These are phyloP conservation scores for Anableps anableps DNA, from an alignment of 2,797 vertebrate genomes.

Conservation along the genomic window DNA sequence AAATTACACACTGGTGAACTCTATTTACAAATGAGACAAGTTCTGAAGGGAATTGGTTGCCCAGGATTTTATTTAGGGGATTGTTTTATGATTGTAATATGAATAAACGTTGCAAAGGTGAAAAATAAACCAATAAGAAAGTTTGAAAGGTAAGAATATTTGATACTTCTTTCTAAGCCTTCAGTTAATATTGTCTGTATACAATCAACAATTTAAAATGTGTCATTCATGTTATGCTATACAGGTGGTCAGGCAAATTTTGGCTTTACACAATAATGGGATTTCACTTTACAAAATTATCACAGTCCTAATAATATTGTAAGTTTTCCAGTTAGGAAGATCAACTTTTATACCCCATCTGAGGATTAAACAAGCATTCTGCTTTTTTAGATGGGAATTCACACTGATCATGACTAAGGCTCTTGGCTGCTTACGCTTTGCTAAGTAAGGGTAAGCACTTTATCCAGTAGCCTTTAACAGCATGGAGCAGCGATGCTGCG, in stretches of 20 bases:
- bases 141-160: neutral
- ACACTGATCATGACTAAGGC: slow-evolving; percentile 40
- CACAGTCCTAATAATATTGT: neutral
- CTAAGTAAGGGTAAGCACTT: slow-evolving; percentile 64
- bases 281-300: neutral
- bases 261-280: neutral
- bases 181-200: neutral
- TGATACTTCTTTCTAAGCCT: neutral
- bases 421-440: slow-evolving; percentile 49
- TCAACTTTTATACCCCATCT: neutral
- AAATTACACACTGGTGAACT: neutral
- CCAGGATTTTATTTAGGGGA: neutral
- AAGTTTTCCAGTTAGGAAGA: neutral
- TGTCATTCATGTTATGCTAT: neutral
- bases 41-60: neutral
- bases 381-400: slow-evolving; percentile 47
- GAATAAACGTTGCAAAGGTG: neutral
- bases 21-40: neutral
- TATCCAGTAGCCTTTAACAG: slow-evolving; percentile 52
- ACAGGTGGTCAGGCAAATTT: neutral
- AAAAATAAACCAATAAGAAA: neutral
- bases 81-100: neutral
- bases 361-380: neutral
- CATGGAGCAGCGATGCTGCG: slow-evolving; percentile 40
- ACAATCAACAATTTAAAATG: neutral